Percentiles rank a stretch among this genome's conserved stretches.
Evolutionary conservation across 2,113 vertebrate genomes (phyloP).

Genomic region (Octodon degus): DNA sequence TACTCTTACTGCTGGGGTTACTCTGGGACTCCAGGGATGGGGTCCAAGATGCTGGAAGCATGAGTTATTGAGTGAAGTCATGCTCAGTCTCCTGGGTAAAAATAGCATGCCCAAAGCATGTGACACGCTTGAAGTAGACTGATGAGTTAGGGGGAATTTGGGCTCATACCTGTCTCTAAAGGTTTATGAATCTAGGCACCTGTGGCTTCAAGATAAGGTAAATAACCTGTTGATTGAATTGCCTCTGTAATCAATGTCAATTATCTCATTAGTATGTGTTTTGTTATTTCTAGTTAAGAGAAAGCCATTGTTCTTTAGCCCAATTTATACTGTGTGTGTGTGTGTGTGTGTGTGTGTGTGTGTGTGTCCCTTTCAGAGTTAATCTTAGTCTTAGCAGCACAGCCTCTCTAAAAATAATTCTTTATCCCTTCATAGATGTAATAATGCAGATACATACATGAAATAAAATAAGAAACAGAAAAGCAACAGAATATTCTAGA

Average conservation of each 20-base stretch:
- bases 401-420: neutral
- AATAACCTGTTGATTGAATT: neutral
- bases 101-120: neutral
- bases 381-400: neutral
- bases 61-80: neutral
- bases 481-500: neutral
- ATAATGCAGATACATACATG: neutral
- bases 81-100: neutral
- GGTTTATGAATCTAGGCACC: neutral
- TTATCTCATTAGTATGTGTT: neutral
- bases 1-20: neutral
- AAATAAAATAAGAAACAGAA: conserved; percentile 37
- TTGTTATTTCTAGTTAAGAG: neutral
- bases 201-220: neutral
- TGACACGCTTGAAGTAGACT: neutral
- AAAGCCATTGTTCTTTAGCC: neutral
- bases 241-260: neutral
- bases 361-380: neutral
- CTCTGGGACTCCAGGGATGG: neutral
- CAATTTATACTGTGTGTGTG: neutral
- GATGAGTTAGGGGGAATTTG: neutral
- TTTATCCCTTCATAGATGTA: neutral
- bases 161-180: neutral
- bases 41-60: neutral
- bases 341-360: too few relatives aligned